Base-by-base conservation (phyloP, 92 coral and sea anemone species). In the Parazoanthus darwini region DNA sequence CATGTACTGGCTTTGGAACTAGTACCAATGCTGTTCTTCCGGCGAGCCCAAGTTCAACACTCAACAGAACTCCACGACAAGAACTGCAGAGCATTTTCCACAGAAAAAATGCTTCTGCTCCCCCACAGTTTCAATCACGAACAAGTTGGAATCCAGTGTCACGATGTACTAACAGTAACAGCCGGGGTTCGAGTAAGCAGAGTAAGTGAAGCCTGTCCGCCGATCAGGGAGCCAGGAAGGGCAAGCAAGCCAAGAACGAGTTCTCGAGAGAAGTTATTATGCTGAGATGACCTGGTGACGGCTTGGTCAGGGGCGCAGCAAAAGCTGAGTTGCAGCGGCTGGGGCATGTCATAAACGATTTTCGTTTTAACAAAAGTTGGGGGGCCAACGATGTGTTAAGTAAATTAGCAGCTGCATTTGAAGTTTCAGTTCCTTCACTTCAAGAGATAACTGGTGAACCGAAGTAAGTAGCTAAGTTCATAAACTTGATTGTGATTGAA, bases 271-370 rank as follows among this genome's bases (percentile, higher is more conserved):
- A 91, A 82, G 93, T 82, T 75, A 91, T 91, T 50, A 80, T 91
- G 56, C 86, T 88, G 36, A 85, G 79, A 58, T 54, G 56, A 42
- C 91, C 93, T 4, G 80, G 67, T 59, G 88, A 91, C 71, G 36
- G 63, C 54, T 70, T 79, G 43, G 83, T 85, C 58, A 86, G 88
- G 80, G 90, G 91, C 36, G 51, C 86, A 29, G 91, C 89, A 51
- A 91, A 89, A 72, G 91, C 93, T 6, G 91, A 88, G 42, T 71
- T 91, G 20, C 93, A 89, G 73, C 91, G 90, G 2, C 71, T 88
- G 89, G 93, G 91, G 29, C 91, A 91, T 85, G 93, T 79, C 72
- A 77, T 91, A 22, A 85, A 79, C 36, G 74, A 87, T 75, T 91
- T 88, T 73, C 73, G 67, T 54, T 91, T 91, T 38, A 85, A 51